Evolutionary conservation across 2,888 invertebrate genomes (phyloP).

Genomic region (Glaucopsyche alexis): DNA sequence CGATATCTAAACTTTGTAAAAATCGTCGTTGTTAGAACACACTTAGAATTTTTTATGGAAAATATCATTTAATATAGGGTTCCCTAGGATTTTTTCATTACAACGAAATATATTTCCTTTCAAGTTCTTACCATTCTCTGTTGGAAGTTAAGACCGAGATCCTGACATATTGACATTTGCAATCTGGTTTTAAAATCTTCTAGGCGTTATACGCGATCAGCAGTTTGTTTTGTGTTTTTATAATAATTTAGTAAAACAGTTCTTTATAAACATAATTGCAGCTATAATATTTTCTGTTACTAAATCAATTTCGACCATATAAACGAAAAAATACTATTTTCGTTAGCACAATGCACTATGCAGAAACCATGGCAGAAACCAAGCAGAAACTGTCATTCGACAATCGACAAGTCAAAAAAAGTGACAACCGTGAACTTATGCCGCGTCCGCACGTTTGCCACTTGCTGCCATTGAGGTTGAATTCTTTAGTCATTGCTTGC

Average conservation of each 20-base stretch:
- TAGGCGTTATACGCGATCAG: slow-evolving; percentile 54
- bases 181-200: slow-evolving; percentile 69
- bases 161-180: slow-evolving; percentile 81
- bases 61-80: background rate
- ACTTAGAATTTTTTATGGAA: background rate
- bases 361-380: too few species aligned
- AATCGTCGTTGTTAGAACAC: background rate
- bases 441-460: too few species aligned
- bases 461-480: too few species aligned
- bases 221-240: slow-evolving; percentile 48
- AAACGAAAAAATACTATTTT: background rate
- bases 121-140: slow-evolving; percentile 73
- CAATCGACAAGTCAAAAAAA: background rate
- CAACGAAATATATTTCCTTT: background rate
- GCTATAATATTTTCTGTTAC: slow-evolving; percentile 12
- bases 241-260: slow-evolving; percentile 29
- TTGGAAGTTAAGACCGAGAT: slow-evolving; percentile 80
- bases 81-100: background rate
- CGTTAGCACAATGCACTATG: background rate
- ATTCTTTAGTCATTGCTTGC: too few species aligned
- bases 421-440: too few species aligned
- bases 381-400: slow-evolving; percentile 16
- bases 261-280: slow-evolving; percentile 13
- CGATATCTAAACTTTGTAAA: background rate
- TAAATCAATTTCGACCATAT: background rate